Conservation (phyloP, 2,888 invertebrate genomes). For the Chymomyza fuscimana region DNA sequence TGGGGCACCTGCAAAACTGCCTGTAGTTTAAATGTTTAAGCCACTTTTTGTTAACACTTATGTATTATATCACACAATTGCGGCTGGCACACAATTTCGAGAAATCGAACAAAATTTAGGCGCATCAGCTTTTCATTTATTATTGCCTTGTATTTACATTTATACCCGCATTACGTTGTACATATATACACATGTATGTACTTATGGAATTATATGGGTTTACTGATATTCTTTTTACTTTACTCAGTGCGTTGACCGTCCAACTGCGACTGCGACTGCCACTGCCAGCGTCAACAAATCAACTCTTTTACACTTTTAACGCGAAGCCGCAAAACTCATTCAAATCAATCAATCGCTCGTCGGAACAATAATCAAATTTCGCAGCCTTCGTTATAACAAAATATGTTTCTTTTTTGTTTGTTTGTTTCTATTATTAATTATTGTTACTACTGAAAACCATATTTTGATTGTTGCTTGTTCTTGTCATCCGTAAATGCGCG, state of each 20-base stretch:
- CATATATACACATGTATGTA: background rate
- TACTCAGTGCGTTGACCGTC: constrained; percentile 41
- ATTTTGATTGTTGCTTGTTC: constrained; percentile 44
- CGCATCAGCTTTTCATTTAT: background rate
- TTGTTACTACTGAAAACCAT: constrained; percentile 34
- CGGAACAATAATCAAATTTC: constrained; percentile 33
- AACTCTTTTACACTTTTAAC: constrained; percentile 15
- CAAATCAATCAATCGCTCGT: constrained; percentile 44
- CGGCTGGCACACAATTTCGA: background rate
- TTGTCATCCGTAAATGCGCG: constrained; percentile 21
- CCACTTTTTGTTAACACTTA: background rate
- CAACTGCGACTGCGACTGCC: constrained; percentile 30
- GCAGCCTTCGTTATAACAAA: constrained; percentile 17
- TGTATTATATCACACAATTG: background rate
- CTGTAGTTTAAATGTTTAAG: background rate
- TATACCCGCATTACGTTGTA: background rate
- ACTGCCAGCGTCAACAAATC: constrained; percentile 11
- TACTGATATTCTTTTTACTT: constrained; percentile 29
- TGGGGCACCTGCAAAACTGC: background rate
- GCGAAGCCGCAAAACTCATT: constrained; percentile 26
- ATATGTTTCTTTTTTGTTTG: constrained; percentile 22
- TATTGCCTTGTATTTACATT: background rate
- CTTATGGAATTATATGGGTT: background rate
- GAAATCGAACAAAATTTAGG: background rate
- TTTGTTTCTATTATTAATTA: constrained; percentile 52